Base-by-base conservation (phyloP, 2,888 invertebrate species). In the Andrena camellia region DNA sequence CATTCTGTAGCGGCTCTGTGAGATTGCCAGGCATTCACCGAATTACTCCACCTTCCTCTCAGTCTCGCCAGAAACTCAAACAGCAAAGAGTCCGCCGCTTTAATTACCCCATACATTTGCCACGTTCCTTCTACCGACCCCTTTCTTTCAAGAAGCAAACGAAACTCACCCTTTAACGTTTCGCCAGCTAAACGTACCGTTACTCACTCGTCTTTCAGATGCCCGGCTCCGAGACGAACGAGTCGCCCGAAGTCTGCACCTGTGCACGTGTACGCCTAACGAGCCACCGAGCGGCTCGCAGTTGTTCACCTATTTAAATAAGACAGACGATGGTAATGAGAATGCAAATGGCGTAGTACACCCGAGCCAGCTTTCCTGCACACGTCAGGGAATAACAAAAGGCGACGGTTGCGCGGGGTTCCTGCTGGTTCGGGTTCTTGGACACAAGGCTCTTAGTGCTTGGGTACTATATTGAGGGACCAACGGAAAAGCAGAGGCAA, bases 271-370 rank as follows among this genome's bases (percentile, higher is more conserved):
- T 10, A 59, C 64, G 75, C 66, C 86, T 89, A 83, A 86, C 88
- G 86, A 86, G 80, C 76, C 75, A 71, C 57, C 80, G 73, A 68
- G 86, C 79, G 85, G 77, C 85, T 87, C 73, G 87, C 86, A 89
- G 89, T 91, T 90, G 89, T 92, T 90, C 91, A 84, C 88, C 87
- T 89, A 91, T 92, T 92, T 93, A 91, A 92, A 92, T 91, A 90
- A 90, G 91, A 89, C 87, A 90, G 90, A 90, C 89, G 90, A 92
- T 91, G 92, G 90, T 91, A 93, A 93, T 92, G 93, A 92, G 92
- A 92, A 93, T 93, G 92, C 92, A 93, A 93, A 93, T 92, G 89
- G 86, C 90, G 88, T 88, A 88, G 89, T 87, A 90, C 88, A 79
- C 67, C 78, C 69, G 50, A 33, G 79, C 84, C 70, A 84, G 81